Percentiles rank a stretch among this genome's conserved stretches.
These are phyloP conservation scores for Ahaetulla prasina DNA, from an alignment of 2,113 vertebrate genomes.

Conservation along the genomic window DNA sequence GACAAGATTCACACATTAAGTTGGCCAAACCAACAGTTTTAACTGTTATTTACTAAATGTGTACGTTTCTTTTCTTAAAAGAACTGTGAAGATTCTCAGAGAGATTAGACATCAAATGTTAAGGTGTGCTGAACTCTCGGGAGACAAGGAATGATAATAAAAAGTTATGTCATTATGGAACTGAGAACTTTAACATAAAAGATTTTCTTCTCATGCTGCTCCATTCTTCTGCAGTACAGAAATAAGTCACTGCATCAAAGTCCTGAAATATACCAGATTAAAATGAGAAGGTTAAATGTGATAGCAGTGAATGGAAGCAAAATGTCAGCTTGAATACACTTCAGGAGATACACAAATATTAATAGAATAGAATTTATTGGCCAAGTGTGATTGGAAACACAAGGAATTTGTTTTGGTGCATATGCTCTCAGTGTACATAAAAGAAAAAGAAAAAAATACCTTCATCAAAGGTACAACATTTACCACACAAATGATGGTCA, in stretches of 20 bases:
- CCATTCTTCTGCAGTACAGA: background rate
- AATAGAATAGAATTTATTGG: too few relatives aligned
- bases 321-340: constrained; percentile 15
- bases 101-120: background rate
- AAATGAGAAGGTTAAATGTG: constrained; percentile 33
- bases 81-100: background rate
- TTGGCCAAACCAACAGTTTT: background rate
- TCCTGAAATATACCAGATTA: constrained; percentile 18
- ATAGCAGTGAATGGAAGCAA: constrained; percentile 12
- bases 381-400: too few relatives aligned
- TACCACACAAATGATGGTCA: too few relatives aligned
- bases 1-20: background rate
- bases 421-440: too few relatives aligned
- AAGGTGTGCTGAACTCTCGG: background rate
- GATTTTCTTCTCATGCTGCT: background rate
- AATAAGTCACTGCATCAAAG: constrained; percentile 16
- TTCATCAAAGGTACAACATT: too few relatives aligned
- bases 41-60: background rate
- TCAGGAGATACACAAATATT: constrained; percentile 6
- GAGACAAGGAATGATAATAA: background rate
- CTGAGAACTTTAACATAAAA: background rate
- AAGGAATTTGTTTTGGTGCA: too few relatives aligned
- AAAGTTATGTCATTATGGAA: background rate
- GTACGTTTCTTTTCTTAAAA: background rate
- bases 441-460: too few relatives aligned